These are phyloP conservation scores for Silurus asotus DNA, from an alignment of 2,113 vertebrate species.

Conservation along the genomic window DNA sequence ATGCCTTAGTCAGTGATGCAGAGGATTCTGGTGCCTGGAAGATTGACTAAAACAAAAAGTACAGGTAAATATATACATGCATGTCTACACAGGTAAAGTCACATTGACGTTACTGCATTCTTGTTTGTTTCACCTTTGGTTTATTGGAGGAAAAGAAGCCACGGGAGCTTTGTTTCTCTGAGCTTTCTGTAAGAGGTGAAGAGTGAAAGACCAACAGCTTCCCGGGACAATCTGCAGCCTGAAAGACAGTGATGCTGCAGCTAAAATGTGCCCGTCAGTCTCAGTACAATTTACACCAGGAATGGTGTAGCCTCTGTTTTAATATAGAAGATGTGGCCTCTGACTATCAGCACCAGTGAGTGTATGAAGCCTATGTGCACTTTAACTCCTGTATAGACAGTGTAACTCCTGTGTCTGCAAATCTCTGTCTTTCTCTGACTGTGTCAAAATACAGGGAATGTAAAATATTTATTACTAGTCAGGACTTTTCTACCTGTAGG, in stretches of 20 bases:
- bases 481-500: slow-evolving; percentile 64
- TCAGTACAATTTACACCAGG: background rate
- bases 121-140: slow-evolving; percentile 66
- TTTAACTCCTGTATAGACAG: background rate
- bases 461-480: background rate
- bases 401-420: background rate
- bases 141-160: slow-evolving; percentile 71
- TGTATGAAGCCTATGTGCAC: background rate
- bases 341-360: background rate
- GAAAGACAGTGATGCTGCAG: background rate
- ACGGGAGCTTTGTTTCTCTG: slow-evolving; percentile 56
- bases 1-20: slow-evolving; percentile 68
- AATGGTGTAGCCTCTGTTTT: background rate
- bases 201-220: slow-evolving; percentile 76
- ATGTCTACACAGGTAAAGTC: background rate
- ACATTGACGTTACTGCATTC: background rate
- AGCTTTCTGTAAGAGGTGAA: slow-evolving; percentile 63
- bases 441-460: background rate
- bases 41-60: slow-evolving; percentile 63
- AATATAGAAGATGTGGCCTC: background rate
- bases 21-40: slow-evolving; percentile 71
- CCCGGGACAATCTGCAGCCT: slow-evolving; percentile 70
- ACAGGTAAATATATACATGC: background rate
- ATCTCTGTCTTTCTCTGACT: background rate
- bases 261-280: background rate